Percentiles rank a stretch among this genome's conserved stretches.
phyloP scores from a whole-genome alignment of 2,888 invertebrate genomes.

The Drosophila mercatorum region DNA sequence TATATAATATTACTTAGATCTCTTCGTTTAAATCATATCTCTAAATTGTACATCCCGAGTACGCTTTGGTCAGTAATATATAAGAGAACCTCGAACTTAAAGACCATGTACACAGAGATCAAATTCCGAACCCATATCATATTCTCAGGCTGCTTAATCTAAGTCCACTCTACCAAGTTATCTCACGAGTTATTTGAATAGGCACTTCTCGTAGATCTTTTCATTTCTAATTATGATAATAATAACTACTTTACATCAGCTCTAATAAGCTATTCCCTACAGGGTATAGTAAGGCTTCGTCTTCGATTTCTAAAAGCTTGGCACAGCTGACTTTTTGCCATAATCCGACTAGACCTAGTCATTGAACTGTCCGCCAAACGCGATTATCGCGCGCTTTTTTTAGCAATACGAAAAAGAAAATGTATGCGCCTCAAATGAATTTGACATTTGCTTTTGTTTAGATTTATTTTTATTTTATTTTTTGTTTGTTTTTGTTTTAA shows the following conservation, averaged over 20 bases:
- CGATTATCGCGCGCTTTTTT: constrained; percentile 31
- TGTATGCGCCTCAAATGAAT: constrained; percentile 56
- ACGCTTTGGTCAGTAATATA: background rate
- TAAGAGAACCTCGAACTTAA: background rate
- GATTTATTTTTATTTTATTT: constrained; percentile 1
- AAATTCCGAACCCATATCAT: background rate
- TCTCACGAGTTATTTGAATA: background rate
- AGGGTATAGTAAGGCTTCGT: constrained; percentile 8
- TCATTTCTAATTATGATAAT: no score
- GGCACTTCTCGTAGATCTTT: background rate
- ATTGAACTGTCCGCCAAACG: constrained; percentile 38
- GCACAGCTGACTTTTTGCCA: constrained; percentile 6
- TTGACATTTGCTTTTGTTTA: constrained; percentile 51
- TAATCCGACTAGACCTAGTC: constrained; percentile 28
- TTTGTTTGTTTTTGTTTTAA: background rate
- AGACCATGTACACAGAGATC: no score
- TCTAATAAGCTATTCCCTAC: background rate
- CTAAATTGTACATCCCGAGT: background rate
- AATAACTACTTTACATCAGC: no score
- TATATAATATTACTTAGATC: background rate
- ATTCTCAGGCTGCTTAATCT: background rate
- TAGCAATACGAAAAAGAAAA: constrained; percentile 25
- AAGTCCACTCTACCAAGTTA: no score
- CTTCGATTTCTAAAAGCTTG: background rate
- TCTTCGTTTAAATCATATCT: background rate